Conservation (phyloP, 1,140 invertebrate species). For the Pogonognathellus flavescens region DNA sequence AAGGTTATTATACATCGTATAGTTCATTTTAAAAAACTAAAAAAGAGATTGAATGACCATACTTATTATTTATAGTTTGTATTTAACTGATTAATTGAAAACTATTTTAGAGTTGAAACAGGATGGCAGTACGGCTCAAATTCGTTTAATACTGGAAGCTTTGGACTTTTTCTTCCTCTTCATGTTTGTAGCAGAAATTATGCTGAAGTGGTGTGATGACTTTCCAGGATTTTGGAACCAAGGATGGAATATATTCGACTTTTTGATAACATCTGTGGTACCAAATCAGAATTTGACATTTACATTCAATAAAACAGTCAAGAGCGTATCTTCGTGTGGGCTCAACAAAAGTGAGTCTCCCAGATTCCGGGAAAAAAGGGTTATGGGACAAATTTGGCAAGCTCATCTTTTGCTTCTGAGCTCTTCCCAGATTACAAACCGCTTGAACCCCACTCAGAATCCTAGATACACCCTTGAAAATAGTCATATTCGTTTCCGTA, state of each 20-base stretch:
- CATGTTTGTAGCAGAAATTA: conserved; percentile 67
- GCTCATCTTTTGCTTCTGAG: too few species aligned
- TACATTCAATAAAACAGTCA: too few species aligned
- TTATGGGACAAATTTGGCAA: too few species aligned
- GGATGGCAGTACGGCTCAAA: not conserved
- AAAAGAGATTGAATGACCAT: not conserved
- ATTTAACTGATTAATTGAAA: not conserved
- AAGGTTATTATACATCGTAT: too few species aligned
- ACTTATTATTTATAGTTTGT: not conserved
- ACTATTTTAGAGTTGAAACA: not conserved
- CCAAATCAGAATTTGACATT: not conserved
- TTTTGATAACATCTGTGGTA: conserved; percentile 23
- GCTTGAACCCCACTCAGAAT: too few species aligned
- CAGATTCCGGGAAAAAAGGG: too few species aligned
- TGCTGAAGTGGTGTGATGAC: conserved; percentile 68
- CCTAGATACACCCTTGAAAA: too few species aligned
- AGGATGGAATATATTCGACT: conserved; percentile 66
- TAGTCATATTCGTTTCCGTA: too few species aligned
- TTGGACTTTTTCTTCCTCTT: conserved; percentile 67
- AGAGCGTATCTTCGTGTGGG: too few species aligned
- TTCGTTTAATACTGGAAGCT: conserved; percentile 54
- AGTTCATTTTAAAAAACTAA: too few species aligned
- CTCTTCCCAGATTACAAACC: too few species aligned
- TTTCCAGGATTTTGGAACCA: conserved; percentile 67
- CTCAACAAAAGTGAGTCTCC: too few species aligned